Base-by-base conservation (phyloP, 2,888 invertebrate species). In the Cephus nigrinus region DNA sequence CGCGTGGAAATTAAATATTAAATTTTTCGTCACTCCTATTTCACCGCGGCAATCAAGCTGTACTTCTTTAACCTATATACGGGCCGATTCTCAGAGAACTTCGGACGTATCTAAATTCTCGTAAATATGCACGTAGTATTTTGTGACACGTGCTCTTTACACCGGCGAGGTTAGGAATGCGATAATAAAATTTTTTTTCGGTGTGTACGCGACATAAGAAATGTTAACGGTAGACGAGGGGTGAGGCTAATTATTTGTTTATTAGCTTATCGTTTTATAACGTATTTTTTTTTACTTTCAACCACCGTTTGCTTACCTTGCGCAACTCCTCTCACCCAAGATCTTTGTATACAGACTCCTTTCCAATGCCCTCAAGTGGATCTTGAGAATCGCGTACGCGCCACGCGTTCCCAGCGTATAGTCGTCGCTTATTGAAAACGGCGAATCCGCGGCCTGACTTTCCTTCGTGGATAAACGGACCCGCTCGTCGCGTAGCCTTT, bases 191-290 rank as follows among this genome's bases (percentile, higher is more conserved):
- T 23, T 55, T 23, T 40, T 23, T 55, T 9, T 15, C 1, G 55
- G 23, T 23, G 55, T 23, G 15, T 9, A 55, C 55, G 23, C 15
- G 55, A 55, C 23, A 9, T 2, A 23, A 55, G 23, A 23, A 55
- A 23, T 23, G 23, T 9, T 0, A 23, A 23, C 2, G 2, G 1
- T 5, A 9, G 9, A 23, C 2, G 9, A 2, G 23, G 40, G 5
- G 0, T 23, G 55, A 23, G 9, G 9, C 12, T 15, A 55, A 55
- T 23, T 5, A 55, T 55, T 55, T 55, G 2, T 55, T 23, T 23
- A 40, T 40, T 40, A 23, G 5, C 2, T 55, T 55, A 55, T 55
- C 23, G 23, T 55, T 55, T 55, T 23, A 55, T 55, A 0, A 55
- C 23, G 23, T 23, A 55, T 23, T 35, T 12, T 35, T 33, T 15